Evolutionary conservation across 2,888 invertebrate genomes (phyloP), one percentile per base, ranked within the genome.

Genomic region (Tortricodes alternella): DNA sequence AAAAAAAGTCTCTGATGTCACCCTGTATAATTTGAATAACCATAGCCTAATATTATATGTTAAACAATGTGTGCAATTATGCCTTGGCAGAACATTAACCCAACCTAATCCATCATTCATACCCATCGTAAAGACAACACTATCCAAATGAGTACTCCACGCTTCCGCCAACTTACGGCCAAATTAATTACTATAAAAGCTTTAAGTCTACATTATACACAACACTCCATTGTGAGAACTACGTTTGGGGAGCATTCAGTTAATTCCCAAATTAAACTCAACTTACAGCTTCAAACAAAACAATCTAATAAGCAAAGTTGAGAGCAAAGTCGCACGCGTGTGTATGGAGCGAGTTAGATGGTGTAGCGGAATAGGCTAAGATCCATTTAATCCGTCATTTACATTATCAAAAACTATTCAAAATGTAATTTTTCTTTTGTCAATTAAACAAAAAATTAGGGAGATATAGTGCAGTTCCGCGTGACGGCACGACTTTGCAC

Each of bases 281-380:
- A 48, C 56, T 56, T 50, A 50, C 71, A 67, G 67, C 70, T 67
- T 65, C 67, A 76, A 80, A 85, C 83, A 78, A 85, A 81, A 84
- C 86, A 85, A 85, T 81, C 77, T 76, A 83, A 85, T 86, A 83
- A 78, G 71, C 72, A 71, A 80, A 85, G 79, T 84, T 83, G 73
- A 79, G 79, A 76, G 77, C 74, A 76, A 78, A 83, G 78, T 81
- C 74, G 77, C 66, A 66, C 65, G 55, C 48, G 56, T 63, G 53
- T 13, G 19, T 1, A n/a, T 43, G 58, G 60, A 15, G 2, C 24
- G 61, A 68, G 64, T 19, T 13, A 62, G 8, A 50, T 44, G 57
- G 53, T 51, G 6, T 5, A 37, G 71, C 69, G 67, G 56, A 13
- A 4, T 37, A 18, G 41, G 13, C n/a, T 21, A n/a, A 13, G n/a